A percentile compares a stretch with the other conserved stretches of the same genome.
phyloP scores from a whole-genome alignment of 2,797 vertebrate species.

The Ceryle rudis region DNA sequence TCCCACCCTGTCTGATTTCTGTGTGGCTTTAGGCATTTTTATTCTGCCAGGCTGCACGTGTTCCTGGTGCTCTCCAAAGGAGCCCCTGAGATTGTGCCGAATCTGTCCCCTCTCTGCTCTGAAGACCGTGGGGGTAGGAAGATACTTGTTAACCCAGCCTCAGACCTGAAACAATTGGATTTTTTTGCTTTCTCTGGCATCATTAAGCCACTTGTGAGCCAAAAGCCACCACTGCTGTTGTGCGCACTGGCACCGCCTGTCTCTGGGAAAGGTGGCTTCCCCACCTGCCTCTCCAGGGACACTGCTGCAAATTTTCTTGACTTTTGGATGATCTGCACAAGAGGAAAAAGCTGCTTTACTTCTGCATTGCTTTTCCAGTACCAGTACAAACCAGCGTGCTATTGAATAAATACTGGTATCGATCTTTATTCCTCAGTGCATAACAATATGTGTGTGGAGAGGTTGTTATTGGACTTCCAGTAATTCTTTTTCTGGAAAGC shows the following conservation, averaged over 20 bases:
- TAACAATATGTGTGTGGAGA: not conserved
- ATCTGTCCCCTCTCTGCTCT: not conserved
- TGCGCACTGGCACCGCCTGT: not conserved
- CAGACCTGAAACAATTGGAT: not conserved
- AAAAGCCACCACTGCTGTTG: not conserved
- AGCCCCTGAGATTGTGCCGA: accelerated
- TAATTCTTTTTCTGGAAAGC: not conserved
- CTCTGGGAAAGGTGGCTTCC: accelerated
- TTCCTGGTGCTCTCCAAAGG: not conserved
- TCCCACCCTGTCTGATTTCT: not conserved
- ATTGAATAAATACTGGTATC: not conserved
- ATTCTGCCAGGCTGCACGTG: not conserved
- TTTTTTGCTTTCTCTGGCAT: not conserved
- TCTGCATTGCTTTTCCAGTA: not conserved
- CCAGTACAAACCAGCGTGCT: not conserved
- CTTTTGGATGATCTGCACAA: not conserved
- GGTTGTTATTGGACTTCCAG: not conserved
- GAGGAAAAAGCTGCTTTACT: not conserved
- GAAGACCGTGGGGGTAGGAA: accelerated
- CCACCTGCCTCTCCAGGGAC: not conserved
- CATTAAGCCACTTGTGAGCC: not conserved
- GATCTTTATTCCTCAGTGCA: not conserved
- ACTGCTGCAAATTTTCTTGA: not conserved
- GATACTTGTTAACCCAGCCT: not conserved
- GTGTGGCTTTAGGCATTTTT: not conserved